A percentile compares a stretch with the other conserved stretches of the same genome.
These are phyloP conservation scores for Papilio xuthus DNA, from an alignment of 1,140 invertebrate species.

Conservation along the genomic window DNA sequence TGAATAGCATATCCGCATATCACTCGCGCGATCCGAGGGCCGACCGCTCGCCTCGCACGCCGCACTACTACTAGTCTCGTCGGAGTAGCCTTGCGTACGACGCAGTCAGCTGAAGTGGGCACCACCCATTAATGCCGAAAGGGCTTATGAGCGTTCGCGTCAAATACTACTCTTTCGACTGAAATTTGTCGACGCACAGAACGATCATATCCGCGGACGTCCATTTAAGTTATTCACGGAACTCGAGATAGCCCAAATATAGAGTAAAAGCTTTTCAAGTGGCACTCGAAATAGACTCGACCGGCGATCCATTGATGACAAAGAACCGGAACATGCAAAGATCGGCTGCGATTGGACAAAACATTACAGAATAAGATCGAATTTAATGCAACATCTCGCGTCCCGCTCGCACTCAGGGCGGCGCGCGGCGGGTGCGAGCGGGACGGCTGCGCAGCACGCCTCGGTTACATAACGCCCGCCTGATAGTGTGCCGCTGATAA, in stretches of 20 bases:
- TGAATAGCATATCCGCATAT: conserved; percentile 69
- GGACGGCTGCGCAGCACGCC: conserved; percentile 58
- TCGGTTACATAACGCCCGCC: conserved; percentile 71
- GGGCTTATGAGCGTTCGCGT: conserved; percentile 64
- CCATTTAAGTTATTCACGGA: conserved; percentile 43
- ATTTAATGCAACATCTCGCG: conserved; percentile 70
- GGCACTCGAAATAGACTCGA: conserved; percentile 76
- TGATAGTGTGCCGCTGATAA: conserved; percentile 79
- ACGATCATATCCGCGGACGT: conserved; percentile 32
- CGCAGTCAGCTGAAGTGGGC: conserved; percentile 83
- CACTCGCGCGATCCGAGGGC: conserved; percentile 57
- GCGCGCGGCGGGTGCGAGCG: conserved; percentile 45
- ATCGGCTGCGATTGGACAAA: conserved; percentile 80
- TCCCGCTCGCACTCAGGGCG: conserved; percentile 56
- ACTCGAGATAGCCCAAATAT: conserved; percentile 60
- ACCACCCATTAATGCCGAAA: conserved; percentile 75
- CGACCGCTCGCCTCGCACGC: conserved; percentile 68
- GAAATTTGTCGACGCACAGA: conserved; percentile 37
- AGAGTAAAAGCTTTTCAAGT: conserved; percentile 63
- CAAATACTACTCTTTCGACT: conserved; percentile 57
- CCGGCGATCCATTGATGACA: conserved; percentile 83
- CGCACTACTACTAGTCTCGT: conserved; percentile 80
- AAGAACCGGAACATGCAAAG: conserved; percentile 82
- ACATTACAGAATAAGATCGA: conserved; percentile 80
- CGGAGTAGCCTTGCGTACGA: conserved; percentile 80